phyloP scores from a whole-genome alignment of 37 sponge, comb jelly and placozoan genomes.

The Spongilla lacustris region DNA sequence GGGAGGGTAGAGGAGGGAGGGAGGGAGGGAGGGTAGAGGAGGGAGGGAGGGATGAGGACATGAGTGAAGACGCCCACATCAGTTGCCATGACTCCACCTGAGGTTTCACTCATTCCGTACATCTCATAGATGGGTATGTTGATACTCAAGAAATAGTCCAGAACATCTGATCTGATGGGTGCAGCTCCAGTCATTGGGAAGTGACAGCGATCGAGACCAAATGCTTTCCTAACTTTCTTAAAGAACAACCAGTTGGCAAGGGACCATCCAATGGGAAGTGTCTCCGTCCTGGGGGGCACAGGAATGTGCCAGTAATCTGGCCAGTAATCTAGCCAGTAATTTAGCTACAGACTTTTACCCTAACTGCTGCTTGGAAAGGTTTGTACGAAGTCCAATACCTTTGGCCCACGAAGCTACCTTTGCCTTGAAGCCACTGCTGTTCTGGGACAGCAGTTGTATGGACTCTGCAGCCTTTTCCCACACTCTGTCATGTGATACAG shows the following conservation, averaged over 20 bases:
- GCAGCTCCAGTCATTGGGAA: constrained; percentile 90
- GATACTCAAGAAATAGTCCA: constrained; percentile 88
- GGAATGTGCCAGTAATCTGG: background rate
- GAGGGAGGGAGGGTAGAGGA: too few relatives aligned
- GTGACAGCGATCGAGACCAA: constrained; percentile 84
- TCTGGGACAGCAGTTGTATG: constrained; percentile 59
- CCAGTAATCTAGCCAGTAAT: background rate
- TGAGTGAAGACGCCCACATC: background rate
- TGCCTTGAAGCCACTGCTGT: constrained; percentile 56
- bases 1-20: background rate
- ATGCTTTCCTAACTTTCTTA: constrained; percentile 54
- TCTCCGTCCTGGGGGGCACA: constrained; percentile 6
- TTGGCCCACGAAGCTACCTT: constrained; percentile 82
- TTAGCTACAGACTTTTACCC: constrained; percentile 35
- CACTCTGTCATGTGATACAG: constrained; percentile 44
- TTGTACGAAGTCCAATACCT: constrained; percentile 74
- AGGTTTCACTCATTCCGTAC: constrained; percentile 94
- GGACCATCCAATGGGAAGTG: constrained; percentile 67
- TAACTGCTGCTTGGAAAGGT: constrained; percentile 48
- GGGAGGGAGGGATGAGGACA: background rate
- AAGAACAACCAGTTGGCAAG: constrained; percentile 67
- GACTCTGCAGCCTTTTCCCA: constrained; percentile 88
- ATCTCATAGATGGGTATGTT: constrained; percentile 89
- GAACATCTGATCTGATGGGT: constrained; percentile 82
- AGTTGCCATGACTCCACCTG: constrained; percentile 27